Base-by-base conservation (phyloP, 1,140 invertebrate species). In the Mycetomoellerius zeteki region DNA sequence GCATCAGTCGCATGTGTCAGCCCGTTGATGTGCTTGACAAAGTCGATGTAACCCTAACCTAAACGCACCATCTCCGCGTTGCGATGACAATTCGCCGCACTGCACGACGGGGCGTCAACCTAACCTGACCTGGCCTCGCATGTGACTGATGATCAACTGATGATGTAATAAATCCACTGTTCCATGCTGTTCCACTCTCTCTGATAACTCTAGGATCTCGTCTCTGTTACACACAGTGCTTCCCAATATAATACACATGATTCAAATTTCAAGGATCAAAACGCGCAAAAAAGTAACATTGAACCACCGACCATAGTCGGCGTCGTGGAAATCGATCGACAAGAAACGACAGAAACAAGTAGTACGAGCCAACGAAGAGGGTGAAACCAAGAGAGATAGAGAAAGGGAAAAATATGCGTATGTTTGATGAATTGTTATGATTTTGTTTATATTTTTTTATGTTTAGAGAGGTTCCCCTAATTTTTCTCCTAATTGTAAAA, bases 171-270 rank as follows among this genome's bases (percentile, higher is more conserved):
- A n/a, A n/a, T n/a, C n/a, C n/a, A n/a, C n/a, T n/a, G n/a, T n/a
- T n/a, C n/a, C n/a, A n/a, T n/a, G n/a, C n/a, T n/a, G n/a, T n/a
- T n/a, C n/a, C n/a, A n/a, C 6, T 47, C 12, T 47, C 2, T 47
- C 47, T 84, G 89, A 93, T 90, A 91, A 94, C 89, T 93, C 90
- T 90, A 93, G 92, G 88, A 90, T 93, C 86, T 93, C 86, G 89
- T 87, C 90, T 91, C 89, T 92, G 86, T 85, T 69, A 69, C 77
- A 93, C 91, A 92, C 91, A 94, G 94, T 95, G 94, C 94, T 95
- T 95, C 94, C 93, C 89, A 90, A 37, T 37, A 90, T 30, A 85
- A 89, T 24, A 82, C 78, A 43, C 80, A 58, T 1, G 33, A 37
- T 37, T 37, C 54, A n/a, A n/a, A n/a, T n/a, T n/a, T n/a, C n/a